phyloP scores from a whole-genome alignment of 2,797 vertebrate species.

The Picus viridis region DNA sequence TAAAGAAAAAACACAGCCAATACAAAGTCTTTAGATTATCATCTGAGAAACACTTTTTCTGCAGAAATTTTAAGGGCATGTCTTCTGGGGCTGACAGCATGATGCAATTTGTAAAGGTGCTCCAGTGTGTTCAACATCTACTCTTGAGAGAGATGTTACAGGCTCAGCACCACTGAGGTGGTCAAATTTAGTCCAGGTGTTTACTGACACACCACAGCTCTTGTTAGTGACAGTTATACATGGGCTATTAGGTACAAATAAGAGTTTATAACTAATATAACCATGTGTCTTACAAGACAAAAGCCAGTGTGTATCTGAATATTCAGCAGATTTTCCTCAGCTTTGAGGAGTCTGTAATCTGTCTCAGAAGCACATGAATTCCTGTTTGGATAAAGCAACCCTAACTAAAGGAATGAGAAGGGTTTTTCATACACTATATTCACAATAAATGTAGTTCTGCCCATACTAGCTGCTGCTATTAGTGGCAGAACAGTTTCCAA shows the following conservation, averaged over 20 bases:
- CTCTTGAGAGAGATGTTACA: background rate
- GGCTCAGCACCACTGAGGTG: background rate
- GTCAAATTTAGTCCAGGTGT: slow-evolving; percentile 8
- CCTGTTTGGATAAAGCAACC: background rate
- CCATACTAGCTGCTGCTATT: background rate
- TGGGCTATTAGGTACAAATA: background rate
- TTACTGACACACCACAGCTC: background rate
- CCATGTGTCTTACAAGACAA: background rate
- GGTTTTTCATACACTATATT: background rate
- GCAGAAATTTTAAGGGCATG: slow-evolving; percentile 36
- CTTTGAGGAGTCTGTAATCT: background rate
- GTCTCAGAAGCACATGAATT: background rate
- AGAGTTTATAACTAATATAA: background rate
- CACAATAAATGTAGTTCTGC: background rate
- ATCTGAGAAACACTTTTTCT: slow-evolving; percentile 30
- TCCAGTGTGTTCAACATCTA: slow-evolving; percentile 32
- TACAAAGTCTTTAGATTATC: slow-evolving; percentile 18
- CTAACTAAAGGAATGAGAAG: background rate
- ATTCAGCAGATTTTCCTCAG: background rate
- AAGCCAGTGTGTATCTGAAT: background rate
- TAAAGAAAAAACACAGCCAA: slow-evolving; percentile 21
- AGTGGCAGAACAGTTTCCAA: background rate
- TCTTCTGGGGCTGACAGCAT: slow-evolving; percentile 8
- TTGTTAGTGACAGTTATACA: background rate
- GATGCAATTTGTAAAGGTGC: slow-evolving; percentile 42